Conservation (phyloP, 2,113 vertebrate species). For the Vicugna pacos region DNA sequence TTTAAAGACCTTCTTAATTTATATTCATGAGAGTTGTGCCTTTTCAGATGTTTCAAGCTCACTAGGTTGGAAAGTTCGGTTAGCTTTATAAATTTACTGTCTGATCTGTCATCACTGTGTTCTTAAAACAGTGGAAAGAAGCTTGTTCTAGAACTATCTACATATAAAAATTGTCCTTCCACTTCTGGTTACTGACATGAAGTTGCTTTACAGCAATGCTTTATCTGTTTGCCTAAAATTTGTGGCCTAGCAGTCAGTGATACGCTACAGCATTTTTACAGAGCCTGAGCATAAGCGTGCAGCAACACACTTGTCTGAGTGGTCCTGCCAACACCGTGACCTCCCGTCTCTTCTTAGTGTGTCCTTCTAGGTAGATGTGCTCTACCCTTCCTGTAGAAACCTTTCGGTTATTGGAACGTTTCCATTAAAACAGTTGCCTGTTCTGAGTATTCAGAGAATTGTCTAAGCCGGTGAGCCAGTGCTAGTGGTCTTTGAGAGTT, state of each 20-base stretch:
- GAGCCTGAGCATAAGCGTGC: background rate
- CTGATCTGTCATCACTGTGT: background rate
- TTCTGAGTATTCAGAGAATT: background rate
- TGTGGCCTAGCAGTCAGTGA: background rate
- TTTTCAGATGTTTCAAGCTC: slow-evolving; percentile 23
- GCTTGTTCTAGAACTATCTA: slow-evolving; percentile 26
- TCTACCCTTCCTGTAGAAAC: background rate
- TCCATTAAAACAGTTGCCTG: background rate
- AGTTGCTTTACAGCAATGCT: background rate
- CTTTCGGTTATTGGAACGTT: background rate
- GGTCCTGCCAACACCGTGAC: background rate
- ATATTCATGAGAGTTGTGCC: background rate
- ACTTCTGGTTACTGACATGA: background rate
- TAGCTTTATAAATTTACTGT: background rate
- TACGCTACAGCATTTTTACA: background rate
- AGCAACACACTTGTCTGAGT: background rate
- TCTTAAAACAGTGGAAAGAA: background rate
- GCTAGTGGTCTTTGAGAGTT: background rate
- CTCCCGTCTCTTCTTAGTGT: background rate
- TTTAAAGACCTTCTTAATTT: slow-evolving; percentile 55
- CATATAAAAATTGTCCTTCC: background rate
- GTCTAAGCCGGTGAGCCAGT: background rate
- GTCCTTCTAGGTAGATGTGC: background rate
- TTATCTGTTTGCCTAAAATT: slow-evolving; percentile 21
- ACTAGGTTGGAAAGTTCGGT: slow-evolving; percentile 44